These are phyloP conservation scores for Hippocampus zosterae DNA, from an alignment of 2,113 vertebrate species.

Conservation along the genomic window DNA sequence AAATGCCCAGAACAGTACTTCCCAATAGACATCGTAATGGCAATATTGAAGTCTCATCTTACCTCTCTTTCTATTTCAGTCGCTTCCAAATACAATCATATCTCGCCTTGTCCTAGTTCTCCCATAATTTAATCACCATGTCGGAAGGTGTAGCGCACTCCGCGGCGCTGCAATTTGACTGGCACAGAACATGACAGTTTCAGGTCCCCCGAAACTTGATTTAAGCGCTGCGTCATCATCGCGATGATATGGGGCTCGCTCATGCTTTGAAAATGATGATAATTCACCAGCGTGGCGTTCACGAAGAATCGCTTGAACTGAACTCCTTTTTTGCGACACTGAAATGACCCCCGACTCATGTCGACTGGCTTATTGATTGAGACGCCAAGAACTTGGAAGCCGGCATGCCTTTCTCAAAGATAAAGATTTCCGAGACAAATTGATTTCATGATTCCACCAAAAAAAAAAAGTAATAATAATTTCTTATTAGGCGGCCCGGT, in stretches of 20 bases:
- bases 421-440: no score
- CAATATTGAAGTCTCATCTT: not conserved
- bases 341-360: not conserved
- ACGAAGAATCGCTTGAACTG: not conserved
- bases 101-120: slow-evolving; percentile 22
- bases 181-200: slow-evolving; percentile 32
- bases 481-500: no score
- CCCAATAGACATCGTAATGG: not conserved
- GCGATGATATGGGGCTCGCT: slow-evolving; percentile 2
- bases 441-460: not conserved
- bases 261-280: not conserved
- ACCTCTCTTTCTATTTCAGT: slow-evolving; percentile 20
- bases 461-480: no score
- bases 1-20: not conserved
- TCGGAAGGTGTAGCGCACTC: slow-evolving; percentile 23
- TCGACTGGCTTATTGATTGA: not conserved
- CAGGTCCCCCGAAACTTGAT: slow-evolving; percentile 37
- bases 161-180: slow-evolving; percentile 24
- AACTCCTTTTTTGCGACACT: not conserved
- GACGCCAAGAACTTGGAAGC: not conserved
- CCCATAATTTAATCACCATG: slow-evolving; percentile 17
- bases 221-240: slow-evolving; percentile 13
- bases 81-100: slow-evolving; percentile 17
- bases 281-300: not conserved
- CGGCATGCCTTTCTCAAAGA: not conserved